Conservation (phyloP, 2,797 vertebrate species). For the Acomys russatus region DNA sequence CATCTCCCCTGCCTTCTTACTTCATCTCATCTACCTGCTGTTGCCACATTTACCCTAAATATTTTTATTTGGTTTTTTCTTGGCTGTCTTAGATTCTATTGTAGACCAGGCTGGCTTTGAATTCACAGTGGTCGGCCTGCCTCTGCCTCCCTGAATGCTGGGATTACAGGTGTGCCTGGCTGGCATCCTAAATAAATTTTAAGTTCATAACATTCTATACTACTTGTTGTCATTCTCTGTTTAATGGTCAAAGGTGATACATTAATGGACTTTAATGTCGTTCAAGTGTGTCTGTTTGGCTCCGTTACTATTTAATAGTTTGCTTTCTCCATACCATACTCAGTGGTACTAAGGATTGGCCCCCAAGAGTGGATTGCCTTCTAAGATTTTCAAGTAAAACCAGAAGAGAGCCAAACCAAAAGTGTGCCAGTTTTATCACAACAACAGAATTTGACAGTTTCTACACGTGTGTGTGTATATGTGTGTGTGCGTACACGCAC, state of each 20-base stretch:
- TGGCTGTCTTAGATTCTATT: too few relatives aligned
- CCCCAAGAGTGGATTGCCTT: not conserved
- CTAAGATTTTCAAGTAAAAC: not conserved
- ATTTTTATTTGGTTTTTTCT: too few relatives aligned
- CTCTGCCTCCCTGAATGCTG: too few relatives aligned
- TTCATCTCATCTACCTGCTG: not conserved
- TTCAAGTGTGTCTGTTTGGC: not conserved
- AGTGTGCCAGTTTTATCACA: not conserved
- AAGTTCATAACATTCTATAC: not conserved
- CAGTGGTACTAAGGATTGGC: not conserved
- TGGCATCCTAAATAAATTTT: not conserved
- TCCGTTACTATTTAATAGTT: not conserved
- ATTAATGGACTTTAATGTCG: too few relatives aligned
- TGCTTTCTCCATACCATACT: not conserved
- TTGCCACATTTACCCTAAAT: not conserved
- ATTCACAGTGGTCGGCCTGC: too few relatives aligned
- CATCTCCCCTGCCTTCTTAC: not conserved
- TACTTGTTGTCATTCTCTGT: not conserved
- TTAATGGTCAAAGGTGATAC: not conserved
- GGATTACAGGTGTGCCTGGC: too few relatives aligned
- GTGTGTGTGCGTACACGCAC: too few relatives aligned
- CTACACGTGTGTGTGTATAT: not conserved
- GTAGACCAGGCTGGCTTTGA: too few relatives aligned
- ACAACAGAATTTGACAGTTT: not conserved
- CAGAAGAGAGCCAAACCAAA: not conserved